Base-by-base conservation (phyloP, 2,797 vertebrate species). In the Salarias fasciatus region DNA sequence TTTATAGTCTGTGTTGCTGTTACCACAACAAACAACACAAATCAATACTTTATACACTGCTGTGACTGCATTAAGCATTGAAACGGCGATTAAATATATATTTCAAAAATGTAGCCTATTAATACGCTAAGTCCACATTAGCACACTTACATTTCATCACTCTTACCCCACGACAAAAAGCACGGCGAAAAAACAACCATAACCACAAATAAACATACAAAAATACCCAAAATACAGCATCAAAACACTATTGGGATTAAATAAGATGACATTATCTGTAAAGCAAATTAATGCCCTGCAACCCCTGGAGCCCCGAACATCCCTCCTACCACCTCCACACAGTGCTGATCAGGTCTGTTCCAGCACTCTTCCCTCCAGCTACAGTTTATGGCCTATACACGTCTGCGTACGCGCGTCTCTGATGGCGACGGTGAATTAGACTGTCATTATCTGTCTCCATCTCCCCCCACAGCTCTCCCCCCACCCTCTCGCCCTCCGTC, bases 361-460 rank as follows among this genome's bases (percentile, higher is more conserved):
- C 80, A 72, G 71, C 56, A 8, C 63, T 83, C 67, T 86, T 30
- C 74, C 89, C 85, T 69, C 75, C 75, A 86, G 88, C 86, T 74
- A 76, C 28, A 63, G 42, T 86, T 82, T 71, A 63, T 47, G 80
- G 77, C 75, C 82, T 63, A 69, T 72, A 69, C 58, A 3, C 56
- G 49, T 74, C 77, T 84, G 71, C 11, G 57, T 83, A 70, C 78
- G 72, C 67, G 74, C 69, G 76, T 77, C 51, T 86, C 69, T 80
- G 80, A 85, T 72, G 86, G 82, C 48, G 40, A 53, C 10, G 74
- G 77, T 65, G 71, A 85, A 89, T 85, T 89, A 86, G 77, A 69
- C 78, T 77, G 83, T 84, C 84, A 92, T 91, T 90, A 88, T 85
- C 80, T 80, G 62, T 80, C 77, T 85, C 59, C 45, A 77, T 81